These are phyloP conservation scores for Tetanocera ferruginea DNA, from an alignment of 2,888 invertebrate species.

Conservation along the genomic window DNA sequence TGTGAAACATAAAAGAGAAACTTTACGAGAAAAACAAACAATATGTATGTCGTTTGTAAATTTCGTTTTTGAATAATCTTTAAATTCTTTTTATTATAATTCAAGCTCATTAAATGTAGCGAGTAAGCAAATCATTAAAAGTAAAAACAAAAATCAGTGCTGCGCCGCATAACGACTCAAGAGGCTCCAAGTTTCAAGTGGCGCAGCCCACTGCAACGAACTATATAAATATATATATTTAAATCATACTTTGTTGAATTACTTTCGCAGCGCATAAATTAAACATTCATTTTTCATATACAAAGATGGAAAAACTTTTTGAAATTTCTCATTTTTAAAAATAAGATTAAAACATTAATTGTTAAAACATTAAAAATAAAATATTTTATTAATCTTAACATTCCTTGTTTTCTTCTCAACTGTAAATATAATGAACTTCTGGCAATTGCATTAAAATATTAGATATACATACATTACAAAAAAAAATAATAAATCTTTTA, in stretches of 20 bases:
- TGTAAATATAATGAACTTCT: neutral
- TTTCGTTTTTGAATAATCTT: no score
- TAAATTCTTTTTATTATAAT: no score
- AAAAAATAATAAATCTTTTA: neutral
- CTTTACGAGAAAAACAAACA: no score
- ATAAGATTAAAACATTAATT: neutral
- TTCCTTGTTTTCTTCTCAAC: constrained; percentile 6
- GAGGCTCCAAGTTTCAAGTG: no score
- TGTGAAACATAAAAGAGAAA: neutral
- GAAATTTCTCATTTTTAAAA: constrained; percentile 43
- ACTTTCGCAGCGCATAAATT: neutral
- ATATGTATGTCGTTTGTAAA: no score
- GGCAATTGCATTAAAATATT: neutral
- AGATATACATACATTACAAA: neutral
- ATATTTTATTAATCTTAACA: constrained; percentile 30
- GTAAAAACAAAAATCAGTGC: constrained; percentile 30
- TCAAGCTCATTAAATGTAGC: no score
- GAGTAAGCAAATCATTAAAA: neutral
- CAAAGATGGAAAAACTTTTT: constrained; percentile 4
- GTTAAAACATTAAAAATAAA: no score
- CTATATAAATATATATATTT: no score
- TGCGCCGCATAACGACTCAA: no score
- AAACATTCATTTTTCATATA: no score
- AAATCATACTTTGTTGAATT: constrained; percentile 19
- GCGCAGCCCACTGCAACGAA: no score